Conservation (phyloP, 2,797 vertebrate species). For the Schizopygopsis malacanthus region DNA sequence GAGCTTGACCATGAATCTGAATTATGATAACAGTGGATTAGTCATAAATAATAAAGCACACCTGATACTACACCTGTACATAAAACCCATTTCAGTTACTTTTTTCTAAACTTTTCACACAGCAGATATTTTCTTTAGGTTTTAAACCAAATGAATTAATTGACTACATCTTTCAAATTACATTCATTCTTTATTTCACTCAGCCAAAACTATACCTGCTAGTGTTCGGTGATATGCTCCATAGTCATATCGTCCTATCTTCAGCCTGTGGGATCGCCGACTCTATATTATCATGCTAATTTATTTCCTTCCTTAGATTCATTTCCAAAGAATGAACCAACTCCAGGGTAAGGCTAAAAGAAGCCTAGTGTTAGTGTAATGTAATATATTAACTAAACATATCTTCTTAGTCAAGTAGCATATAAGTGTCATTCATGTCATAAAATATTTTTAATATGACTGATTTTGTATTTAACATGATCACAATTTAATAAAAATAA, state of each 20-base stretch:
- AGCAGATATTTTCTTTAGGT: background rate
- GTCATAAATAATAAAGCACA: slow-evolving; percentile 29
- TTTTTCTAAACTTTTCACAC: background rate
- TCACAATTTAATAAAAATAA: too few species aligned
- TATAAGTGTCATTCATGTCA: too few species aligned
- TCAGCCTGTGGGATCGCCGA: too few species aligned
- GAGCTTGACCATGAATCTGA: slow-evolving; percentile 54
- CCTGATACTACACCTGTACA: background rate
- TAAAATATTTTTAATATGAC: too few species aligned
- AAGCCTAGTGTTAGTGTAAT: too few species aligned
- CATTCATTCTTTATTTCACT: background rate
- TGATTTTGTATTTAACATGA: too few species aligned
- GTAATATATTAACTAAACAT: too few species aligned
- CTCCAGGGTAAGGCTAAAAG: too few species aligned
- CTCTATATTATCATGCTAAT: too few species aligned
- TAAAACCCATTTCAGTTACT: background rate
- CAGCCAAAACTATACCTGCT: background rate
- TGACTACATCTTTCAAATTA: background rate
- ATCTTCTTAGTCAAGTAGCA: too few species aligned
- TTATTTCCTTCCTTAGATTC: too few species aligned
- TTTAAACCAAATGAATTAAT: background rate
- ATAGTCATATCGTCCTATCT: background rate
- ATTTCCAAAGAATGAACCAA: too few species aligned
- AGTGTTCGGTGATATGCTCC: background rate
- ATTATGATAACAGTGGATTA: background rate